These are phyloP conservation scores for Trichonephila clavipes DNA, from an alignment of 1,140 invertebrate genomes.

Conservation along the genomic window DNA sequence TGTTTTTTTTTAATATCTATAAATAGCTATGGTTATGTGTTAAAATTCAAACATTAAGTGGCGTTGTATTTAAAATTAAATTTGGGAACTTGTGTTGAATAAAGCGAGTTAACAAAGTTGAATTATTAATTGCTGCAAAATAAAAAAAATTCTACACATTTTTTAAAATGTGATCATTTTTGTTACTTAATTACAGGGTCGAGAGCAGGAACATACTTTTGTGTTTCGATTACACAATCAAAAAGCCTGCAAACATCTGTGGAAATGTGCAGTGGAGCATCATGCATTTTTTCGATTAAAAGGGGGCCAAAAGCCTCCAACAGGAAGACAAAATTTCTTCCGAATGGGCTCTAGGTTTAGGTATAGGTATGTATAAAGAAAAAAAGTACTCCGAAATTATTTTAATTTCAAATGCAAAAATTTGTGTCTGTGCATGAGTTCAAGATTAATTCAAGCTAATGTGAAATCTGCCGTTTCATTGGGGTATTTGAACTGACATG, in stretches of 20 bases:
- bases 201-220: conserved; percentile 96
- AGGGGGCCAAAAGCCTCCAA: conserved; percentile 79
- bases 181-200: conserved; percentile 81
- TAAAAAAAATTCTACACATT: not conserved
- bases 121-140: not conserved
- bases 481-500: no score
- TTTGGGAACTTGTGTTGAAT: no score
- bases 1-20: not conserved
- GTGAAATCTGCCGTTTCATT: no score
- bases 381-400: not conserved
- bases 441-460: no score
- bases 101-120: no score
- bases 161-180: not conserved
- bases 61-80: no score
- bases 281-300: conserved; percentile 97
- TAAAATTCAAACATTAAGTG: no score
- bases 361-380: conserved; percentile 78
- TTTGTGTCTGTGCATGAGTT: no score
- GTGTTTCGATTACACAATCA: conserved; percentile 85
- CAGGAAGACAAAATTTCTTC: conserved; percentile 81
- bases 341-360: conserved; percentile 83
- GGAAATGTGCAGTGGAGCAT: conserved; percentile 99
- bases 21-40: no score
- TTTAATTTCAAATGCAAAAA: not conserved
- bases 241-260: conserved; percentile 97